Conservation (phyloP, 1,140 invertebrate genomes). For the Scylla paramamosain region DNA sequence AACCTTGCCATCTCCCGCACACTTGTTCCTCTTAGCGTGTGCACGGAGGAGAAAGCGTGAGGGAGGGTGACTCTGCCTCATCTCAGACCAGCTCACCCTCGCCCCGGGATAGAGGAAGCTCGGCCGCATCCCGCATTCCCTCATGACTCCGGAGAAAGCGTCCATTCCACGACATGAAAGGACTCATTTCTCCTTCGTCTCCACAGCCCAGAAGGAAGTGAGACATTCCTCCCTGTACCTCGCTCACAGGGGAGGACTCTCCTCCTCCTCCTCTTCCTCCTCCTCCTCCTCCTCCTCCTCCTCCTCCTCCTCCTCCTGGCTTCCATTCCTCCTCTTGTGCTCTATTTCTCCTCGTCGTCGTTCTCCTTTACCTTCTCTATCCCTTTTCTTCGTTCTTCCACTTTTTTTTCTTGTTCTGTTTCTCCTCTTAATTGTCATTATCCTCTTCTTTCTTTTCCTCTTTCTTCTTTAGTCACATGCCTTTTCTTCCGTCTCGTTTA, state of each 20-base stretch:
- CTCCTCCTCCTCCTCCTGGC: too few relatives aligned
- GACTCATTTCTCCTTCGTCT: conserved; percentile 13
- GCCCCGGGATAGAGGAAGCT: neutral
- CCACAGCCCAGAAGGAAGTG: conserved; percentile 10
- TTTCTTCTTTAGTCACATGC: too few relatives aligned
- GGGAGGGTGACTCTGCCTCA: neutral
- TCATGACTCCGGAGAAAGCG: neutral
- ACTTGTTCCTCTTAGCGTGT: too few relatives aligned
- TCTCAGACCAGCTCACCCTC: neutral
- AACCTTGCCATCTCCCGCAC: too few relatives aligned
- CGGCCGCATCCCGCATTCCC: neutral
- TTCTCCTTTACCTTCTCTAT: too few relatives aligned
- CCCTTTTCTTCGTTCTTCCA: too few relatives aligned
- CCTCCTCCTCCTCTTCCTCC: neutral
- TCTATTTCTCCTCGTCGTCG: too few relatives aligned
- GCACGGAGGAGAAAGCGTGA: neutral
- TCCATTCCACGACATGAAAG: conserved; percentile 4
- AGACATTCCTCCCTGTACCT: conserved; percentile 1
- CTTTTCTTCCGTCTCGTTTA: too few relatives aligned
- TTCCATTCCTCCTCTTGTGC: too few relatives aligned
- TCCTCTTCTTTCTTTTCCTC: too few relatives aligned
- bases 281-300: neutral
- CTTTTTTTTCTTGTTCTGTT: too few relatives aligned
- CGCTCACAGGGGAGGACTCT: neutral
- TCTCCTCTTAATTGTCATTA: too few relatives aligned